Conservation (phyloP, 2,888 invertebrate species). For the Lasius platythorax region DNA sequence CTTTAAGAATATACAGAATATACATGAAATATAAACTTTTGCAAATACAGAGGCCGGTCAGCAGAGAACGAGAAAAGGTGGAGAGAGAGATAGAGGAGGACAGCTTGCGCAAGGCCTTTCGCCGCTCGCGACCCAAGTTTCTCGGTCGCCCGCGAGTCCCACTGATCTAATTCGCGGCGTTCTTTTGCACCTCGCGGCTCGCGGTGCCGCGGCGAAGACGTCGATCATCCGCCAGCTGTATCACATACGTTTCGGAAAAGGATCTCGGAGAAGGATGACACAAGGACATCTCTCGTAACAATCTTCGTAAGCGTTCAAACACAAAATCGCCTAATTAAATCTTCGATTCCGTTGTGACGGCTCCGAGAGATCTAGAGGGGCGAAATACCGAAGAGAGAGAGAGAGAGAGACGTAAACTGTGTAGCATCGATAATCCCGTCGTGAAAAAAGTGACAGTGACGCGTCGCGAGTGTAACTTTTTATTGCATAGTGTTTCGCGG, state of each 20-base stretch:
- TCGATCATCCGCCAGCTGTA: not conserved
- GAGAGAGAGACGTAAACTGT: not conserved
- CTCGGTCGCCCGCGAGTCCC: conserved; percentile 70
- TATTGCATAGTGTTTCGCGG: not conserved
- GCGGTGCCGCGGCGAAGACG: conserved; percentile 41
- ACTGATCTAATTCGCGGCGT: conserved; percentile 70
- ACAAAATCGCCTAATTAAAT: not conserved
- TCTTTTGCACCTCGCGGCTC: conserved; percentile 33
- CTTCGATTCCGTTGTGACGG: not conserved
- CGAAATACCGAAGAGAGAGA: too few relatives aligned
- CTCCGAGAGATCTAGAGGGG: not conserved
- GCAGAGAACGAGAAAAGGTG: not conserved
- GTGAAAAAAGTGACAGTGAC: not conserved
- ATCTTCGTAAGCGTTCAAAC: not conserved
- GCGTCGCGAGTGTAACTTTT: not conserved
- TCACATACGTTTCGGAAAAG: not conserved
- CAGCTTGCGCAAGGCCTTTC: conserved; percentile 38
- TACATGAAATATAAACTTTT: too few relatives aligned
- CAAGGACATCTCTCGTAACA: not conserved
- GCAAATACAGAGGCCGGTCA: not conserved
- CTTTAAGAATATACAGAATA: not conserved
- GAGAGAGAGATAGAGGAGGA: not conserved
- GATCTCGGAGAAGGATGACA: not conserved
- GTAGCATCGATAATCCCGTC: not conserved
- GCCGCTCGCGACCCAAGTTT: conserved; percentile 63